These are phyloP conservation scores for Venusia cambrica DNA, from an alignment of 2,888 invertebrate species.

Conservation along the genomic window DNA sequence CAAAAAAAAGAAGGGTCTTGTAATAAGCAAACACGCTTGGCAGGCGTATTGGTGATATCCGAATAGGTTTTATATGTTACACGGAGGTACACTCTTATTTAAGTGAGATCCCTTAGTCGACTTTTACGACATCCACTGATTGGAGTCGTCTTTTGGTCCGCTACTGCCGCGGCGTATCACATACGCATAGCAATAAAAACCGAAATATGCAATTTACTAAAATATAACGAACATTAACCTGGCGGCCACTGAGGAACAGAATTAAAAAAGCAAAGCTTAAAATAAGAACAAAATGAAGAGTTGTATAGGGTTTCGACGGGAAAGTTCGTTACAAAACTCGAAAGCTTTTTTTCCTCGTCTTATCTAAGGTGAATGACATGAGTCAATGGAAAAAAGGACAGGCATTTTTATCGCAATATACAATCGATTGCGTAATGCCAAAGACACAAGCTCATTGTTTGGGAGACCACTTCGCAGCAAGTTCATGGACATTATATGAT, in stretches of 20 bases:
- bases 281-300: conserved; percentile 17
- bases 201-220: too few species aligned
- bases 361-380: conserved; percentile 23
- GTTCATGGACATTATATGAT: conserved; percentile 20
- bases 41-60: too few species aligned
- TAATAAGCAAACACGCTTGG: too few species aligned
- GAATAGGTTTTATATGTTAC: too few species aligned
- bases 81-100: too few species aligned
- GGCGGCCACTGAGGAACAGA: conserved; percentile 5
- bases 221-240: conserved; percentile 8
- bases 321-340: conserved; percentile 17
- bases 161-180: too few species aligned
- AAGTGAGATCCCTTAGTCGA: too few species aligned
- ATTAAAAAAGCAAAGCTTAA: conserved; percentile 15
- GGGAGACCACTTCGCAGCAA: conserved; percentile 20
- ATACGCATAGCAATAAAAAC: too few species aligned
- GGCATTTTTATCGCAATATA: conserved; percentile 19
- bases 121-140: too few species aligned
- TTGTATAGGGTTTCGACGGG: conserved; percentile 19
- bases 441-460: conserved; percentile 21
- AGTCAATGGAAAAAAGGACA: conserved; percentile 20
- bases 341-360: conserved; percentile 12
- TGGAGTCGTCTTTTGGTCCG: too few species aligned
- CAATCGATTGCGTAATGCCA: conserved; percentile 22
- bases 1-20: too few species aligned